A percentile compares a stretch with the other conserved stretches of the same genome.
Evolutionary conservation across 2,797 vertebrate genomes (phyloP).

Genomic region (Eulemur albifrons): DNA sequence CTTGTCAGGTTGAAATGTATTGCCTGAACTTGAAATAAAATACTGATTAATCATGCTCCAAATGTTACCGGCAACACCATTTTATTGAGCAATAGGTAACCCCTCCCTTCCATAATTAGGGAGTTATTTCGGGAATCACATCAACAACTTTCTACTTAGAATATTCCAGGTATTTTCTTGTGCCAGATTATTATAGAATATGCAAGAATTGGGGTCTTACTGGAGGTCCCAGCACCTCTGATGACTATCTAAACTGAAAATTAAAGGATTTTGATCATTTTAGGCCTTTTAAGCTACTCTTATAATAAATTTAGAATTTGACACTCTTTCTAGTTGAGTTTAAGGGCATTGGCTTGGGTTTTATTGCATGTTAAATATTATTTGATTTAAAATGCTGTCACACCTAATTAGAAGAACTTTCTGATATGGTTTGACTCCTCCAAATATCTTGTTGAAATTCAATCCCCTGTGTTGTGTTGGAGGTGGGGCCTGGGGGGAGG

Average conservation of each 20-base stretch:
- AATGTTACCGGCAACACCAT: not conserved
- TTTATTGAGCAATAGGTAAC: slow-evolving; percentile 27
- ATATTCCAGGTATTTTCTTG: not conserved
- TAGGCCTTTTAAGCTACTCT: not conserved
- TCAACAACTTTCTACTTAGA: not conserved
- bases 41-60: not conserved
- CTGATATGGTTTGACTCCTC: not conserved
- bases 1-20: not conserved
- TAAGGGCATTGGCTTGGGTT: not conserved
- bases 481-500: not conserved
- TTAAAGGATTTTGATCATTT: not conserved
- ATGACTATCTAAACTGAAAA: not conserved
- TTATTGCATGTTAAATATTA: not conserved
- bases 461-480: not conserved
- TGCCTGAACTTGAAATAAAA: slow-evolving; percentile 29
- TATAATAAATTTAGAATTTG: not conserved
- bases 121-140: not conserved
- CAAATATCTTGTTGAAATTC: not conserved
- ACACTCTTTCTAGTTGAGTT: not conserved
- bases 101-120: slow-evolving; percentile 4
- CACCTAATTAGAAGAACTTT: not conserved
- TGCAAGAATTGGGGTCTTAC: not conserved
- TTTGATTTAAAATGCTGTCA: not conserved
- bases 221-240: not conserved
- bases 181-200: not conserved